These are phyloP conservation scores for Sinopyrophorus schimmeli DNA, from an alignment of 2,888 invertebrate species.

Conservation along the genomic window DNA sequence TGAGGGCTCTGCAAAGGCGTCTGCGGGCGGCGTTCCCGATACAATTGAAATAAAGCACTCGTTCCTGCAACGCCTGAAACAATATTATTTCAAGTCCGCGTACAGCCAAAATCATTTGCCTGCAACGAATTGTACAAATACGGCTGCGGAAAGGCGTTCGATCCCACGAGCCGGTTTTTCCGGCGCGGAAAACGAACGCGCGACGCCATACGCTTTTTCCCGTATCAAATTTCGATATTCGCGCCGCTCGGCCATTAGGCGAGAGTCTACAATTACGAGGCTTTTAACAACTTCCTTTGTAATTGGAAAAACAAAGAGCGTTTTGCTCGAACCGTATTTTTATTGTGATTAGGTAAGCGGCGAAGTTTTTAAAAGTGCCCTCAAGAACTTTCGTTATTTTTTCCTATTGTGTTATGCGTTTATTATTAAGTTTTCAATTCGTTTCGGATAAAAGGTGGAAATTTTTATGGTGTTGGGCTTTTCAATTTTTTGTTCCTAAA, in stretches of 20 bases:
- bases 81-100: slow-evolving; percentile 37
- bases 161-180: slow-evolving; percentile 15
- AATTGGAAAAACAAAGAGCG: too few relatives aligned
- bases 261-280: slow-evolving; percentile 33
- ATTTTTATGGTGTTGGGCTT: too few relatives aligned
- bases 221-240: slow-evolving; percentile 36
- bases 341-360: too few relatives aligned
- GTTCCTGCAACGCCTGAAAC: slow-evolving; percentile 35
- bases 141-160: slow-evolving; percentile 13
- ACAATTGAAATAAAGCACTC: slow-evolving; percentile 35
- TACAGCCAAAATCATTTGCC: slow-evolving; percentile 27
- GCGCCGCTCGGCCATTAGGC: slow-evolving; percentile 35
- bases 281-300: slow-evolving; percentile 28
- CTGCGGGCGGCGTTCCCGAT: slow-evolving; percentile 25
- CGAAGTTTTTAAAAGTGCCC: too few relatives aligned
- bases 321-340: too few relatives aligned
- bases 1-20: slow-evolving; percentile 10
- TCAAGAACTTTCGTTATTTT: too few relatives aligned
- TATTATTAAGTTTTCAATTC: too few relatives aligned
- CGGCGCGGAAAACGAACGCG: slow-evolving; percentile 32
- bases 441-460: too few relatives aligned
- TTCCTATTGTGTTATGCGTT: too few relatives aligned
- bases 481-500: slow-evolving; percentile 26
- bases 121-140: slow-evolving; percentile 26
- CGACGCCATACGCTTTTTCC: too few relatives aligned